Evolutionary conservation across 2,113 vertebrate genomes (phyloP), one percentile per base, ranked within the genome.

Genomic region (Lichenostomus cassidix): DNA sequence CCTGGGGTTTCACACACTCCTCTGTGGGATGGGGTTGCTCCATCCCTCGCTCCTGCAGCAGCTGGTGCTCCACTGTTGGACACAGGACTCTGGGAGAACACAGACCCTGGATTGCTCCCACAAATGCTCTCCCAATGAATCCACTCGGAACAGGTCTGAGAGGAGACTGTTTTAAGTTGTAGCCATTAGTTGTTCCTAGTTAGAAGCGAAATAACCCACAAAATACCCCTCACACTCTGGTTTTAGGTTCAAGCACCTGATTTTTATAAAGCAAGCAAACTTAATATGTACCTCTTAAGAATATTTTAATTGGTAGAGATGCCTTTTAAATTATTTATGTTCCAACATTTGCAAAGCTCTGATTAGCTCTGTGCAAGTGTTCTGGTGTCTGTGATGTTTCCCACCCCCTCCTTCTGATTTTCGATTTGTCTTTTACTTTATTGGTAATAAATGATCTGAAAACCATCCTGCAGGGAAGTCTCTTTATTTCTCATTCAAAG

Each of bases 401-500:
- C 67, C 33, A 44, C 11, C 22, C 46, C 42, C 16, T 64, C 44
- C 50, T 91, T 88, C 37, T 71, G 52, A 59, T 85, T 94, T 89
- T 79, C 69, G 62, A 10, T 96, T 97, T 94, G 92, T 97, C 97
- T 97, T 97, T 91, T 87, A 96, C 95, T 95, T 95, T 93, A 96
- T 90, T 89, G 88, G 33, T 94, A 98, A 98, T 98, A 98, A 98
- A 98, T 96, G 94, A 96, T 96, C 92, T 92, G 92, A 95, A 97
- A 87, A 91, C 75, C 44, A 73, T 83, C 79, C 22, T 28, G 11
- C 7, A 52, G 53, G 83, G 46, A 63, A 85, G 81, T 35, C 39
- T 96, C 53, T 93, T 83, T 77, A 52, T 97, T 94, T 89, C 91
- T 84, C 21, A 15, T 70, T 86, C 27, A 17, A 85, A 94, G 76